These are phyloP conservation scores for Hydroisotoma schaefferi DNA, from an alignment of 2,888 invertebrate species.

Conservation along the genomic window DNA sequence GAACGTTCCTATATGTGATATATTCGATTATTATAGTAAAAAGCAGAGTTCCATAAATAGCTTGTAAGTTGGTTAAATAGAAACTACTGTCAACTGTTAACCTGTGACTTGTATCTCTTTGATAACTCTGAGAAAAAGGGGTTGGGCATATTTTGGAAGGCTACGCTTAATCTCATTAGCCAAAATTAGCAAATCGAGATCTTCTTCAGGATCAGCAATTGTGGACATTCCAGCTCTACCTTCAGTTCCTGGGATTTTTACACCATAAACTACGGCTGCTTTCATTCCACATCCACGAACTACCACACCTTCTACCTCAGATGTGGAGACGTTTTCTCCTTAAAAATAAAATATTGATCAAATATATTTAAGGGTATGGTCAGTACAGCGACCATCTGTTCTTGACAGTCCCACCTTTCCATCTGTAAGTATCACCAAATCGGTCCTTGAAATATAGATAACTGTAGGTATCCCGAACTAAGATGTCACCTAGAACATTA, in stretches of 20 bases:
- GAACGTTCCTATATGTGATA: constrained; percentile 94
- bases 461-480: constrained; percentile 83
- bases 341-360: constrained; percentile 54
- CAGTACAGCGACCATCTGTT: not conserved
- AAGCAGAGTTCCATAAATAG: too few relatives aligned
- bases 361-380: not conserved
- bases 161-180: constrained; percentile 65
- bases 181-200: constrained; percentile 61
- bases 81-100: too few relatives aligned
- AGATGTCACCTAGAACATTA: constrained; percentile 61
- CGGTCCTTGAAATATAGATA: constrained; percentile 67
- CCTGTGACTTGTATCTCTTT: constrained; percentile 82
- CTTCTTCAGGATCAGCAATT: constrained; percentile 66
- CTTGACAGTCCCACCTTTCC: constrained; percentile 63
- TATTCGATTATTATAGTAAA: too few relatives aligned
- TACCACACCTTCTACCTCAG: constrained; percentile 90
- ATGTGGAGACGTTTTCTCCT: constrained; percentile 97
- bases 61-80: too few relatives aligned
- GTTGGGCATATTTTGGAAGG: constrained; percentile 81
- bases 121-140: constrained; percentile 78
- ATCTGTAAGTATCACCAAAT: constrained; percentile 56
- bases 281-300: constrained; percentile 75
- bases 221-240: constrained; percentile 94
- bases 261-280: constrained; percentile 91
- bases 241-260: constrained; percentile 75